Conservation (phyloP, 1,140 invertebrate species). For the Paracyclopina nana region DNA sequence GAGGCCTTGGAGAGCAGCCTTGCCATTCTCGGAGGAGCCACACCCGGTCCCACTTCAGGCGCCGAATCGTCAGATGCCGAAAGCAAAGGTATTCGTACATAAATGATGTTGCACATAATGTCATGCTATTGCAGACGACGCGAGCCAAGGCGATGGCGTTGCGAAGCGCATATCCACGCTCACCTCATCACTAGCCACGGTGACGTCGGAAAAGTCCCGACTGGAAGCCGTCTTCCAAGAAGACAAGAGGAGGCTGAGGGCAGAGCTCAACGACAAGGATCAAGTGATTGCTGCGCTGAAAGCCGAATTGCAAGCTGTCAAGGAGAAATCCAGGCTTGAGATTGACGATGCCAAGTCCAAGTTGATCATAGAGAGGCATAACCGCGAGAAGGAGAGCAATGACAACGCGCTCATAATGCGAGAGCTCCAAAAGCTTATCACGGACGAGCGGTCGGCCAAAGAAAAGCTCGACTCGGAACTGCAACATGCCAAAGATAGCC, state of each 20-base stretch:
- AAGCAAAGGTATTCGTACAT: no score
- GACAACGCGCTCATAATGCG: not conserved
- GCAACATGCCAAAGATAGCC: not conserved
- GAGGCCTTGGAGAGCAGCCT: not conserved
- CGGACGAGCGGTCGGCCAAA: constrained; percentile 3
- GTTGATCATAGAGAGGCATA: constrained; percentile 8
- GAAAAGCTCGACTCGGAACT: not conserved
- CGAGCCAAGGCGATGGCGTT: no score
- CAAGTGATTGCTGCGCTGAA: not conserved
- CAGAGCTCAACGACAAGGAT: not conserved
- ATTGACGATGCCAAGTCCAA: constrained; percentile 12
- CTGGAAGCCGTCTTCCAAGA: not conserved
- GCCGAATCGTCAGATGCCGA: no score
- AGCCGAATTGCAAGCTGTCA: not conserved
- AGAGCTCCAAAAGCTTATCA: constrained; percentile 7
- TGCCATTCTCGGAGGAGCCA: not conserved
- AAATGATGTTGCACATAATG: no score
- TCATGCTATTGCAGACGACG: no score
- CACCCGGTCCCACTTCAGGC: no score
- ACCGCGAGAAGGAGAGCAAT: not conserved
- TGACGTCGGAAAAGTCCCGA: not conserved
- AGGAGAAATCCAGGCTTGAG: not conserved
- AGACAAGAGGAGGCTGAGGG: not conserved
- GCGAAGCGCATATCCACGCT: no score
- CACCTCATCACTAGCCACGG: not conserved